Percentiles rank a stretch among this genome's conserved stretches.
Conservation (phyloP, 2,888 invertebrate genomes). For the Drosophila demipolita region DNA sequence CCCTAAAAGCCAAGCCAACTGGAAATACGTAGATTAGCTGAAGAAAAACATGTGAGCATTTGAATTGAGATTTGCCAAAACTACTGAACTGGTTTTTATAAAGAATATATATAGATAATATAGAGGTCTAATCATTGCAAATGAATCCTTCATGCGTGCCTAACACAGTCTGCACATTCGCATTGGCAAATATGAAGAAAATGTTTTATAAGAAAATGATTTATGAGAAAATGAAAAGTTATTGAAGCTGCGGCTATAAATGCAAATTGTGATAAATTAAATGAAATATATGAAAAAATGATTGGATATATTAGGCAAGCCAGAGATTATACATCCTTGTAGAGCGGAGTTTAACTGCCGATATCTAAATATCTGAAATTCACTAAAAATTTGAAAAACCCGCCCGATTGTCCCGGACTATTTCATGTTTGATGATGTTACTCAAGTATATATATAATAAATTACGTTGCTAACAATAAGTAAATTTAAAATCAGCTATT, state of each 20-base stretch:
- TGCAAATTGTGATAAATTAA: neutral
- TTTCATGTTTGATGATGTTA: neutral
- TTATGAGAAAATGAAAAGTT: neutral
- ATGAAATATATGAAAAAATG: neutral
- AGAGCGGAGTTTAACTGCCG: neutral
- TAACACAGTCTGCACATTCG: conserved; percentile 32
- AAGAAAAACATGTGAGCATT: conserved; percentile 13
- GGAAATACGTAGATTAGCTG: conserved; percentile 73
- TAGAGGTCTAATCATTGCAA: neutral
- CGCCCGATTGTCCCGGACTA: neutral
- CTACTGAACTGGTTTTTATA: conserved; percentile 1
- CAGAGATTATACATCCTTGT: neutral
- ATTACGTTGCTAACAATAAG: neutral
- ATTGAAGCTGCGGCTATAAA: neutral
- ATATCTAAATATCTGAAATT: neutral
- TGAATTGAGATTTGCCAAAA: conserved; percentile 25
- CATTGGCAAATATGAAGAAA: conserved; percentile 10
- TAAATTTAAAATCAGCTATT: neutral
- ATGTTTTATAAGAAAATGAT: neutral
- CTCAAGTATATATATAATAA: neutral
- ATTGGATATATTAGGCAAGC: neutral
- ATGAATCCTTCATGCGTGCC: conserved; percentile 38
- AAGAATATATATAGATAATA: neutral
- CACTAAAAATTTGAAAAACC: neutral
- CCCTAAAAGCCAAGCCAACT: conserved; percentile 77